Base-by-base conservation (phyloP, 2,797 vertebrate genomes). In the Phoebastria nigripes region DNA sequence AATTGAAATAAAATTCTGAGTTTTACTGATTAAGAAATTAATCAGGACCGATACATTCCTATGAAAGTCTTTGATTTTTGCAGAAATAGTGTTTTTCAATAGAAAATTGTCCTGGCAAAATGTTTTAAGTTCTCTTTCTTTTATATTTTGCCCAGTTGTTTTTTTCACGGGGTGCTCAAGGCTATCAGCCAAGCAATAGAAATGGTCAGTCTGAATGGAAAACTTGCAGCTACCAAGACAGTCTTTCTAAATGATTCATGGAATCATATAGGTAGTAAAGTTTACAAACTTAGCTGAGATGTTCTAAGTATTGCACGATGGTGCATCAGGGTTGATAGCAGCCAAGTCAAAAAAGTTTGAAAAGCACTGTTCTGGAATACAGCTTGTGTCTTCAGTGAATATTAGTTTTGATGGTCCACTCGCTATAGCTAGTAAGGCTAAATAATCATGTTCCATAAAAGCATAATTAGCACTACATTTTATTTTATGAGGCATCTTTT, bases 281-380 rank as follows among this genome's bases (percentile, higher is more conserved):
- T 19, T 29, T 13, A 44, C 35, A 25, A 15, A 29, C 3, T 22
- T 8, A n/a, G 25, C 51, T 19, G 70, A 25, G 28, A 21, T 12
- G 19, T 11, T 66, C 1, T 2, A 33, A 35, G 21, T 28, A 6
- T 25, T 19, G n/a, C 37, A 10, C 2, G 0, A 0, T 24, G n/a
- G n/a, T 11, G 20, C 15, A 2, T 19, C 10, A 15, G 76, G 70
- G 67, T 20, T 54, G 66, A 33, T 42, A 10, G 29, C 49, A 44
- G 77, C 14, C 8, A 6, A n/a, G 33, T 2, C 2, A 0, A 41
- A n/a, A 9, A 31, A 21, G 39, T 61, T 25, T 20, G 55, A 5
- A 58, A 51, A 82, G 25, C 8, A 1, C 13, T 9, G 2, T 8
- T 71, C 37, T 52, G 58, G 65, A 76, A 42, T 42, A 11, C 4